phyloP scores from a whole-genome alignment of 2,797 vertebrate species.

The Corythornis leucogaster region DNA sequence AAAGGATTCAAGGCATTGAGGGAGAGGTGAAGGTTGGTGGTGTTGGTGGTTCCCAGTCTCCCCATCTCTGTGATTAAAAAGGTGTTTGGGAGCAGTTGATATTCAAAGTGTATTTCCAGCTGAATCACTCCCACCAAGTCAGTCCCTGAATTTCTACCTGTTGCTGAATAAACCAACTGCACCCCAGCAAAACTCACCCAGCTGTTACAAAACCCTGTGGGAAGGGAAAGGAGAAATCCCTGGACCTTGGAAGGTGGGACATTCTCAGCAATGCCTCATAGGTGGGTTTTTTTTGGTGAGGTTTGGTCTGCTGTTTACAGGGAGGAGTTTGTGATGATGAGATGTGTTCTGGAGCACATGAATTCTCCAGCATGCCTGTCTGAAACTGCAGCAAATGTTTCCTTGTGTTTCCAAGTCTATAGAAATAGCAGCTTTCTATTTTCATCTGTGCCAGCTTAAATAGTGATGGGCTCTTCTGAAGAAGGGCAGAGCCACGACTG shows the following conservation, averaged over 20 bases:
- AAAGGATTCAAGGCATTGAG: not conserved
- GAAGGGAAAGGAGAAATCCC: not conserved
- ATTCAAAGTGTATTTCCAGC: not conserved
- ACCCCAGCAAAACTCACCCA: not conserved
- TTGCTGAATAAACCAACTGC: not conserved
- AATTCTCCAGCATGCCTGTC: not conserved
- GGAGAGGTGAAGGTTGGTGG: not conserved
- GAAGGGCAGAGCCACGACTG: not conserved
- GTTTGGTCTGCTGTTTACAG: not conserved
- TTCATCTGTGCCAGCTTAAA: constrained; percentile 35
- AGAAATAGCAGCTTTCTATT: constrained; percentile 37
- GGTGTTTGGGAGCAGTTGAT: not conserved
- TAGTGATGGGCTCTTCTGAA: constrained; percentile 8
- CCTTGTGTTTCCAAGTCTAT: not conserved
- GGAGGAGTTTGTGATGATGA: not conserved
- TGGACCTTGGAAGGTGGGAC: not conserved
- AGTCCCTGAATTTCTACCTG: not conserved
- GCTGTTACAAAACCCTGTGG: not conserved
- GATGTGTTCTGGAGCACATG: not conserved
- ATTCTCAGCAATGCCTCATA: not conserved
- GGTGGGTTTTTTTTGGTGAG: not conserved
- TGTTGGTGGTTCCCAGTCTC: not conserved
- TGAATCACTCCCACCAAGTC: not conserved
- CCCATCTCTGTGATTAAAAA: not conserved
- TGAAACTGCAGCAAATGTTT: not conserved